Evolutionary conservation across 1,140 invertebrate genomes (phyloP), one percentile per base, ranked within the genome.

Genomic region (Drosophila bifasciata): DNA sequence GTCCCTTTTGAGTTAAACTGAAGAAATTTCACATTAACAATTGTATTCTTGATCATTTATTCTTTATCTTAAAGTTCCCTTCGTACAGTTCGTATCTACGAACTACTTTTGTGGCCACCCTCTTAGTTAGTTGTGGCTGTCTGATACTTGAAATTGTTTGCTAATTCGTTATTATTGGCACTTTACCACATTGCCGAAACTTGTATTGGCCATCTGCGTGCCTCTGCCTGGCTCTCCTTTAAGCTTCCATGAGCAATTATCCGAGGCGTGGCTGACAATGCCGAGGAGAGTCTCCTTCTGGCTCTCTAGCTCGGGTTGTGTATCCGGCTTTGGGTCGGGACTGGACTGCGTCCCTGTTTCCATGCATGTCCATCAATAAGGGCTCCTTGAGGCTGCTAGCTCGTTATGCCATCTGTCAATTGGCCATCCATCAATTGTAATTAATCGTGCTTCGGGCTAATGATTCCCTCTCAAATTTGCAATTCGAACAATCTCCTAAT

Each of bases 161-260:
- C 81, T 81, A 81, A 86, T 86, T 78, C 83, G 46, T 81, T 88
- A 81, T 88, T 86, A 86, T 86, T 81, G 81, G 46, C 77, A 78
- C 57, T 86, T 67, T 77, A 32, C 40, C 53, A 60, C 43, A 40
- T 41, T 74, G 45, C 32, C 8, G 5, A 5, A 16, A 17, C 19
- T 44, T 21, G 21, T 36, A 36, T 66, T 45, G 17, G 41, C 41
- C 28, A 49, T 5, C 15, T 25, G 28, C 21, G n/a, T 9, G 28
- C 8, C 8, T 28, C 8, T 28, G 8, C 28, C 28, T 28, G 28
- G 28, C 60, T 21, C 8, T 9, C 51, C 23, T 40, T 66, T 16
- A 13, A 41, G 32, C 36, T 44, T 51, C 19, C 32, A 44, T 17
- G 28, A 56, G 78, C 73, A 86, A 86, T 86, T 86, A 86, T 83